Percentiles rank a stretch among this genome's conserved stretches.
phyloP scores from a whole-genome alignment of 30 jellyfish, hydroid and myxozoan genomes.

The Hydractinia symbiolongicarpus region DNA sequence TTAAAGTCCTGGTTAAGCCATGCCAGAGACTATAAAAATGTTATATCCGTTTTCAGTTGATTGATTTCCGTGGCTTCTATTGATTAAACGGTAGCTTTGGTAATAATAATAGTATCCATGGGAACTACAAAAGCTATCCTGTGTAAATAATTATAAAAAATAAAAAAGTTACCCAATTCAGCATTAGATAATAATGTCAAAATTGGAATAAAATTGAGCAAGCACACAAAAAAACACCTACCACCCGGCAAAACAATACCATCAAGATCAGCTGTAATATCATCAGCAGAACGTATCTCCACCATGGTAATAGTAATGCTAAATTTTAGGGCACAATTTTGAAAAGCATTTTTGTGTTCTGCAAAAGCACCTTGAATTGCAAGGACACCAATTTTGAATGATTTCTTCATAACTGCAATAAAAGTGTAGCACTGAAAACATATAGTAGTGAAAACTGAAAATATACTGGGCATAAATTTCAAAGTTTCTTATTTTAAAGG shows the following conservation, averaged over 20 bases:
- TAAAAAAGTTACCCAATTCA: too few species aligned
- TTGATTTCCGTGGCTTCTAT: neutral
- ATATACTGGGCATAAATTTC: too few species aligned
- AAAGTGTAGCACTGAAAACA: neutral
- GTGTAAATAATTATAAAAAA: too few species aligned
- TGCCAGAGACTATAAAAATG: neutral
- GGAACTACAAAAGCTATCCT: too few species aligned
- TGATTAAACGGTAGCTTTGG: too few species aligned
- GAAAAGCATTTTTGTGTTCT: conserved; percentile 69
- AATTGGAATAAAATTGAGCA: neutral
- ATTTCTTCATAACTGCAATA: conserved; percentile 3
- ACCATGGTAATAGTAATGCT: conserved; percentile 13
- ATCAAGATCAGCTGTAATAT: conserved; percentile 47
- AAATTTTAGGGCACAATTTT: neutral
- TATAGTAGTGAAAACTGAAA: too few species aligned
- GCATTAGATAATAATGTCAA: neutral
- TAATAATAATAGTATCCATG: too few species aligned
- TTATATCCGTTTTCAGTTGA: neutral
- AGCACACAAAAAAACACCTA: neutral
- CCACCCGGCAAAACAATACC: conserved; percentile 94
- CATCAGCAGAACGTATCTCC: conserved; percentile 42
- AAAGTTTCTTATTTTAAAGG: too few species aligned
- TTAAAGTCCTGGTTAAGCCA: too few species aligned
- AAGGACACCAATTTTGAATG: conserved; percentile 57
- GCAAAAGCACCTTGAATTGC: conserved; percentile 91